These are phyloP conservation scores for Thecophora atra DNA, from an alignment of 2,888 invertebrate genomes.

Conservation along the genomic window DNA sequence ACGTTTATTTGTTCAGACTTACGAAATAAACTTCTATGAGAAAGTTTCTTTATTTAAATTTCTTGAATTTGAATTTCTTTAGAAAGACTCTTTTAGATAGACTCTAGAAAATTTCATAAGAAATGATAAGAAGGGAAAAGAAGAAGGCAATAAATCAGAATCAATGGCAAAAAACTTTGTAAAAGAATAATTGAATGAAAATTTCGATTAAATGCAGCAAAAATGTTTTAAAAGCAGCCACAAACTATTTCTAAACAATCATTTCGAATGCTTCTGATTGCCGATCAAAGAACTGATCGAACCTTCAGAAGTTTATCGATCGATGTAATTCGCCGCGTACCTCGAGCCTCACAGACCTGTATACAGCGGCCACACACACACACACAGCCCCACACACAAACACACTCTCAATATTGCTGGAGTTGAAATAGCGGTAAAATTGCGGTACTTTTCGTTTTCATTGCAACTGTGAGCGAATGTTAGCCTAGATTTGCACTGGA, in stretches of 20 bases:
- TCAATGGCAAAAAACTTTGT: no score
- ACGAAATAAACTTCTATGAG: no score
- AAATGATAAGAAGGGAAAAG: no score
- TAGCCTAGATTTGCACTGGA: conserved; percentile 66
- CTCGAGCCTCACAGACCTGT: neutral
- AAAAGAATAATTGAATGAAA: no score
- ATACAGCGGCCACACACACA: conserved; percentile 14
- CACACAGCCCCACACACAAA: conserved; percentile 1
- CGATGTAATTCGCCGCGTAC: neutral
- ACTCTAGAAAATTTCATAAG: no score
- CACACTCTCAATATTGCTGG: conserved; percentile 25
- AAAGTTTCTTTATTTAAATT: no score
- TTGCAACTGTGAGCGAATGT: conserved; percentile 67
- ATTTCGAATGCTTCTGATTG: neutral
- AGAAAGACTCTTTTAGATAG: no score
- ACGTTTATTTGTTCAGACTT: no score
- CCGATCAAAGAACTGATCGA: neutral
- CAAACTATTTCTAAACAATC: conserved; percentile 36
- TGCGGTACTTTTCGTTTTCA: conserved; percentile 68
- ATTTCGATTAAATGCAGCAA: neutral
- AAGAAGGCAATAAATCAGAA: no score
- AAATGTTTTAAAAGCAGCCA: conserved; percentile 5
- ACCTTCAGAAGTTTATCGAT: conserved; percentile 6
- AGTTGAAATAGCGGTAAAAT: conserved; percentile 65
- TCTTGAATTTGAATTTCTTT: no score